A percentile compares a stretch with the other conserved stretches of the same genome.
Evolutionary conservation across 2,888 invertebrate species (phyloP).

Genomic region (Abscondita cerata): DNA sequence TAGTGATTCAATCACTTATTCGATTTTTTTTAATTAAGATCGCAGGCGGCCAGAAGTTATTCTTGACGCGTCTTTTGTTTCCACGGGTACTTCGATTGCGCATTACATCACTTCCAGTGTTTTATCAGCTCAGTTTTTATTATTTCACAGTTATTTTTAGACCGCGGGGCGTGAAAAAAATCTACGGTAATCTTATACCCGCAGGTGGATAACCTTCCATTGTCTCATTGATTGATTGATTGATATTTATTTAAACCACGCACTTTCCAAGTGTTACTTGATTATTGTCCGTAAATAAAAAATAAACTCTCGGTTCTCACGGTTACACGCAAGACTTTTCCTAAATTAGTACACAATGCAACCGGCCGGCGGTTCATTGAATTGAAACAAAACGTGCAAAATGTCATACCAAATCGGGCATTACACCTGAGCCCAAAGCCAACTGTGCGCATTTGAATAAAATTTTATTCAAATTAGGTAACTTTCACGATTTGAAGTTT

Average conservation of each 20-base stretch:
- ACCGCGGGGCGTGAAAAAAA: too few relatives aligned
- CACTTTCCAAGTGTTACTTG: constrained; percentile 4
- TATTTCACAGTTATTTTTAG: too few relatives aligned
- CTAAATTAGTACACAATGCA: constrained; percentile 24
- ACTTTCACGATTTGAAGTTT: not conserved
- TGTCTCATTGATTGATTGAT: not conserved
- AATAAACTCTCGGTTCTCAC: constrained; percentile 20
- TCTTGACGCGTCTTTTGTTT: too few relatives aligned
- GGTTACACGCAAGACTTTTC: constrained; percentile 18
- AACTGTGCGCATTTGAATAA: not conserved
- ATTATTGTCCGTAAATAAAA: constrained; percentile 3
- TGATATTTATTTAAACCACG: constrained; percentile 6
- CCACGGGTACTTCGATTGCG: too few relatives aligned
- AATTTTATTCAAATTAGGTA: not conserved
- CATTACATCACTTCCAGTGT: too few relatives aligned
- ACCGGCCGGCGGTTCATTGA: constrained; percentile 12
- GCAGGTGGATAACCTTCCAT: constrained; percentile 6
- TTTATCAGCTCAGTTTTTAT: too few relatives aligned
- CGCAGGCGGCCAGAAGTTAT: too few relatives aligned
- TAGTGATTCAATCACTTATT: too few relatives aligned
- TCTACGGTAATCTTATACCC: not conserved
- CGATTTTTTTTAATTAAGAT: too few relatives aligned
- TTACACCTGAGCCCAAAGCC: not conserved
- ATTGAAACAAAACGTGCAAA: constrained; percentile 19
- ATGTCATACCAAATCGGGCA: constrained; percentile 23